These are phyloP conservation scores for Rhinella marina DNA, from an alignment of 2,797 vertebrate genomes.

Conservation along the genomic window DNA sequence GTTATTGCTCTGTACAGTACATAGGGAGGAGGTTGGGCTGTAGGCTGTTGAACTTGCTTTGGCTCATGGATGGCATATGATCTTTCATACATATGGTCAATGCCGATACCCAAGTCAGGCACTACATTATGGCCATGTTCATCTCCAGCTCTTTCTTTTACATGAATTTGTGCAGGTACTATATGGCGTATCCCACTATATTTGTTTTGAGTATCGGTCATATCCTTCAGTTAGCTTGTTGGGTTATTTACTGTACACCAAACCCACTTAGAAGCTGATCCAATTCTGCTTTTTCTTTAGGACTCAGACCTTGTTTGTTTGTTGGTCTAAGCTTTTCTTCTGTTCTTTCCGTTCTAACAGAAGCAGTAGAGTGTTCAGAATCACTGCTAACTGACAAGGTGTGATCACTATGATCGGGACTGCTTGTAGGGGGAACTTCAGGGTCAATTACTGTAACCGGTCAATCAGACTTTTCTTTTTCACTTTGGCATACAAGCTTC, in stretches of 20 bases:
- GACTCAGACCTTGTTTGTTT: conserved; percentile 78
- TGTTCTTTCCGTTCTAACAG: conserved; percentile 81
- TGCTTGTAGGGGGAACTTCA: conserved; percentile 75
- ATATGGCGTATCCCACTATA: conserved; percentile 72
- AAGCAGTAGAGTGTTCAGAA: conserved; percentile 90
- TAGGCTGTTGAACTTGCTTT: conserved; percentile 71
- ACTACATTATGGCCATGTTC: conserved; percentile 71
- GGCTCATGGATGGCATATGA: conserved; percentile 71
- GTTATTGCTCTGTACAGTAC: conserved; percentile 83
- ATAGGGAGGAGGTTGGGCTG: conserved; percentile 73
- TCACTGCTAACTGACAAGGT: conserved; percentile 92
- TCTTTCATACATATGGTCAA: conserved; percentile 80
- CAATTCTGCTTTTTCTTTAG: conserved; percentile 81
- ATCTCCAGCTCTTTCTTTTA: conserved; percentile 86
- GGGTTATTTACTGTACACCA: conserved; percentile 81
- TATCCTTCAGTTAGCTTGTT: conserved; percentile 70
- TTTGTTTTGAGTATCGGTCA: conserved; percentile 74
- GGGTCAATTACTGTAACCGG: conserved; percentile 73
- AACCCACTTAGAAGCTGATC: conserved; percentile 86
- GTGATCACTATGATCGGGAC: conserved; percentile 89
- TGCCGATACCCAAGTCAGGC: conserved; percentile 70
- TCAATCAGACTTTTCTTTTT: conserved; percentile 85
- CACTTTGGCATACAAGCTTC: conserved; percentile 75
- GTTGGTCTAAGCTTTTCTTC: conserved; percentile 67
- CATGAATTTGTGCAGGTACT: conserved; percentile 82